Percentiles rank a stretch among this genome's conserved stretches.
Evolutionary conservation across 2,113 vertebrate species (phyloP).

Genomic region (Malaclemys terrapin): DNA sequence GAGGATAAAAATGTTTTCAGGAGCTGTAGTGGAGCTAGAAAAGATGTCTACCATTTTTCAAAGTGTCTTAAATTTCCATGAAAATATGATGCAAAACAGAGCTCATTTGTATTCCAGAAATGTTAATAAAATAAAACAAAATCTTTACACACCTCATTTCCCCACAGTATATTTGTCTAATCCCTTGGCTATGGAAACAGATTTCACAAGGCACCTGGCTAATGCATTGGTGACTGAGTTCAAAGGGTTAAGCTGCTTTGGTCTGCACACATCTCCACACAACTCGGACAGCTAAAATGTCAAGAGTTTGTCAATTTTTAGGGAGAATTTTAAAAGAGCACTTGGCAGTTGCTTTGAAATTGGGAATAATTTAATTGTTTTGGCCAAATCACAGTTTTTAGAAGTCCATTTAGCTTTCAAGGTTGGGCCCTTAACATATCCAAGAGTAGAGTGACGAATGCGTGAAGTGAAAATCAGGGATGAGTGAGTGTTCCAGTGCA

Average conservation of each 20-base stretch:
- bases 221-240: neutral
- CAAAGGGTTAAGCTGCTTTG: neutral
- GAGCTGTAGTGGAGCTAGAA: neutral
- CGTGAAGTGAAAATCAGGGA: neutral
- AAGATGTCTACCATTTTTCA: neutral
- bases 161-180: neutral
- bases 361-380: neutral
- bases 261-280: neutral
- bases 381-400: conserved; percentile 1
- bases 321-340: neutral
- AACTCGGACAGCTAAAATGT: neutral
- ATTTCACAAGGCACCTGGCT: neutral
- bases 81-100: neutral
- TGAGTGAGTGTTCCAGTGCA: neutral
- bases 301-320: neutral
- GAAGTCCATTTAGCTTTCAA: neutral
- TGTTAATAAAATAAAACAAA: neutral
- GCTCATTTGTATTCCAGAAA: neutral
- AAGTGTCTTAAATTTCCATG: neutral
- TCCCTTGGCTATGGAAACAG: neutral
- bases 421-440: neutral
- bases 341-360: neutral
- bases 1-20: neutral
- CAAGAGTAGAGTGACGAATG: neutral
- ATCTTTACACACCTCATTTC: neutral